Conservation (phyloP, 2,113 vertebrate species). For the Merops nubicus region DNA sequence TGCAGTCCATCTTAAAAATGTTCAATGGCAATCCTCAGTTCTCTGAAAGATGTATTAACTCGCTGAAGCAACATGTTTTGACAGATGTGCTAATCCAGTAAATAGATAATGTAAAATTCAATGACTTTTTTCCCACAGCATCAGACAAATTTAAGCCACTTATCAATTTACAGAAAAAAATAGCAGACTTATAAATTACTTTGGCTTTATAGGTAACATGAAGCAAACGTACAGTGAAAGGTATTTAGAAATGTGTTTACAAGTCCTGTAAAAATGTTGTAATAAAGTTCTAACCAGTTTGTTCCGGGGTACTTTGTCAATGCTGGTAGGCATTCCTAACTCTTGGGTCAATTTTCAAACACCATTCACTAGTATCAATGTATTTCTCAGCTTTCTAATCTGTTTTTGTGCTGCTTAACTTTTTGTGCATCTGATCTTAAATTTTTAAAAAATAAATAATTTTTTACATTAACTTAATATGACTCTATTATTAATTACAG, state of each 20-base stretch:
- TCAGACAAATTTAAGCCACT: constrained; percentile 28
- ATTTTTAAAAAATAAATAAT: too few relatives aligned
- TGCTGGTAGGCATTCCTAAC: neutral
- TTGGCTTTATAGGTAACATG: constrained; percentile 26
- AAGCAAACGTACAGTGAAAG: neutral
- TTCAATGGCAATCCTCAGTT: neutral
- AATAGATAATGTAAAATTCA: constrained; percentile 43
- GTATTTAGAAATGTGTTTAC: constrained; percentile 8
- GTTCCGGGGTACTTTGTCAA: neutral
- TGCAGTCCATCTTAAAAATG: neutral
- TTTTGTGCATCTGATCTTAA: neutral
- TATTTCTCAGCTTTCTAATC: neutral
- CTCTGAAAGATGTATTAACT: neutral
- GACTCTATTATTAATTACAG: neutral
- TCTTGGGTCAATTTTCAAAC: neutral
- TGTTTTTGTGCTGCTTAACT: neutral
- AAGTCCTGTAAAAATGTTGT: neutral
- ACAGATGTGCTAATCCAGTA: constrained; percentile 29
- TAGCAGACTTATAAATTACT: constrained; percentile 31
- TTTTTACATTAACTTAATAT: too few relatives aligned
- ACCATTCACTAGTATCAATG: neutral
- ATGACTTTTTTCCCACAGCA: neutral
- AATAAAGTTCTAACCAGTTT: neutral
- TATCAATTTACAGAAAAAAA: neutral
- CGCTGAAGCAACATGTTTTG: neutral